Evolutionary conservation across 1,140 invertebrate species (phyloP).

Genomic region (Psilanteris sp.): DNA sequence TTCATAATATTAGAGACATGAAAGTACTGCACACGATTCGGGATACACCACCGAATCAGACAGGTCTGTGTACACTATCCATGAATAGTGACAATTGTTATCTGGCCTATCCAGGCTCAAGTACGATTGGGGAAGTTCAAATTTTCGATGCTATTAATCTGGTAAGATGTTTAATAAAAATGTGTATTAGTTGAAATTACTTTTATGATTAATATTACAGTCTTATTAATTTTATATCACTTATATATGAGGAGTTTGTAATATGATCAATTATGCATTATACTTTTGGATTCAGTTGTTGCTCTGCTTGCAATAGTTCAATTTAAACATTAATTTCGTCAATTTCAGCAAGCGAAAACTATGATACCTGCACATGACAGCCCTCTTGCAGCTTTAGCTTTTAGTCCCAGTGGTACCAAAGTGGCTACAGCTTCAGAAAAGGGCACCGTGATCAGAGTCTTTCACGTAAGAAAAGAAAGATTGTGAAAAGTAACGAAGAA

Average conservation of each 20-base stretch:
- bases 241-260: too few species aligned
- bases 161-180: too few species aligned
- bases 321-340: not conserved
- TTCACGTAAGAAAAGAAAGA: constrained; percentile 79
- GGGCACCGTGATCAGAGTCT: constrained; percentile 98
- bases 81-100: constrained; percentile 93
- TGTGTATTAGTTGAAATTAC: too few species aligned
- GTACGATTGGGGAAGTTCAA: constrained; percentile 96
- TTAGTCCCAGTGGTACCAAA: constrained; percentile 92
- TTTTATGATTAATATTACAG: too few species aligned
- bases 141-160: constrained; percentile 98
- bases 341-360: constrained; percentile 92
- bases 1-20: constrained; percentile 99
- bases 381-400: constrained; percentile 95
- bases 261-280: too few species aligned
- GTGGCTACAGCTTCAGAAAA: constrained; percentile 97
- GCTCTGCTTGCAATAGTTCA: too few species aligned
- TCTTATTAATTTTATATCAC: too few species aligned
- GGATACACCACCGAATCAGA: constrained; percentile 97
- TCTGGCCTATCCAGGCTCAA: constrained; percentile 97
- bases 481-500: too few species aligned
- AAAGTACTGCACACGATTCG: constrained; percentile 98
- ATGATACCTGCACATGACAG: constrained; percentile 98
- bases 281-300: constrained; percentile 5
- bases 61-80: constrained; percentile 95